Evolutionary conservation across 2,888 invertebrate genomes (phyloP), one percentile per base, ranked within the genome.

Genomic region (Argyresthia goedartella): DNA sequence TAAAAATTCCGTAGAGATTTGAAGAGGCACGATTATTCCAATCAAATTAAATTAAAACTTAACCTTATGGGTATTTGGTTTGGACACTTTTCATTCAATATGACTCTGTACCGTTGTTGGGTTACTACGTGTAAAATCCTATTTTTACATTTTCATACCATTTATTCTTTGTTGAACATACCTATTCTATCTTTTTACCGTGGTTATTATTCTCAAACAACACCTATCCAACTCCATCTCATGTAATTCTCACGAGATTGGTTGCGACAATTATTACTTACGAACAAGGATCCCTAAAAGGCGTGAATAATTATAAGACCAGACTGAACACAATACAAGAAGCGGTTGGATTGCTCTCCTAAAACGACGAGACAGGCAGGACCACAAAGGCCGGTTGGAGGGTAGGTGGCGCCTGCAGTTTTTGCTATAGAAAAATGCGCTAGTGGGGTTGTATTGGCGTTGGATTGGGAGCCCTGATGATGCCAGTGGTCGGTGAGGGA

Each of bases 281-380:
- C 67, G 65, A 64, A 58, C 72, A 66, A 63, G 64, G 66, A 63
- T 55, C 76, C 77, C 59, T 79, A 81, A 73, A 82, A 66, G 81
- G 78, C 69, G 72, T 78, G 72, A 76, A 81, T 81, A 79, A 81
- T 78, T 78, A 76, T 65, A 61, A 56, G 62, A 61, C 59, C 2
- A 25, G 25, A 25, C 25, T 25, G 66, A 57, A 63, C 62, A 71
- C 65, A 57, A 63, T 62, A 71, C 65, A 85, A 84, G 81, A 84
- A 84, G 77, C 59, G 63, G 77, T 73, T 57, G 61, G 65, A 73
- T 71, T 63, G 73, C 69, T 61, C 58, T 64, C 59, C 67, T 61
- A 60, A 70, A 68, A 65, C 63, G 59, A 61, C 44, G 44, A 10
- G 16, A 15, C 44, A 15, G 16, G 44, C 16, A 8, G 44, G 44